These are phyloP conservation scores for Lutjanus erythropterus DNA, from an alignment of 2,113 vertebrate species.

Conservation along the genomic window DNA sequence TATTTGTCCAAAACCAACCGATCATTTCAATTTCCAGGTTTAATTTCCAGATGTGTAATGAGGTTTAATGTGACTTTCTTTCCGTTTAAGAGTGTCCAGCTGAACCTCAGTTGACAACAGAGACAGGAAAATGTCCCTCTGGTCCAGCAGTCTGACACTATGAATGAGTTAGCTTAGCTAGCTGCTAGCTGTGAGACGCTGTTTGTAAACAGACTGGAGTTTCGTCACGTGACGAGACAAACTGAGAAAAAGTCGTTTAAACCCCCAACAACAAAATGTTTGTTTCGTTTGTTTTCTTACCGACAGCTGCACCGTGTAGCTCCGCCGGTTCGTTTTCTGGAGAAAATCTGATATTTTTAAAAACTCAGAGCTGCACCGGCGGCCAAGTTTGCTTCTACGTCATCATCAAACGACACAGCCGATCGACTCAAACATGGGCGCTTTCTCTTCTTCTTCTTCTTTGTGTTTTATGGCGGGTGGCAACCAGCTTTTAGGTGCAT, in stretches of 20 bases:
- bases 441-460: too few relatives aligned
- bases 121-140: background rate
- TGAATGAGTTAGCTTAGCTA: background rate
- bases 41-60: background rate
- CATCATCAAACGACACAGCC: conserved; percentile 55
- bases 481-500: too few relatives aligned
- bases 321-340: accelerated
- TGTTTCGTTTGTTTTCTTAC: background rate
- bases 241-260: background rate
- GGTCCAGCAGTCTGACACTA: background rate
- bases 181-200: background rate
- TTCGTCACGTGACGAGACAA: background rate
- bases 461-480: too few relatives aligned
- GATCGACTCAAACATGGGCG: background rate
- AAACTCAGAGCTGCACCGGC: background rate
- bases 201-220: conserved; percentile 9
- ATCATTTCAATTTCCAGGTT: background rate
- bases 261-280: too few relatives aligned
- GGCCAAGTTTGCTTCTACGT: background rate
- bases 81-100: background rate
- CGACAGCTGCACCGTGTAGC: background rate
- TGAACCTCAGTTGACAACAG: background rate
- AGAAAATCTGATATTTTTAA: background rate
- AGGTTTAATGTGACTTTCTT: background rate
- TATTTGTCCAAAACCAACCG: too few relatives aligned